These are phyloP conservation scores for Danio jaintianensis DNA, from an alignment of 2,797 vertebrate genomes.

Conservation along the genomic window DNA sequence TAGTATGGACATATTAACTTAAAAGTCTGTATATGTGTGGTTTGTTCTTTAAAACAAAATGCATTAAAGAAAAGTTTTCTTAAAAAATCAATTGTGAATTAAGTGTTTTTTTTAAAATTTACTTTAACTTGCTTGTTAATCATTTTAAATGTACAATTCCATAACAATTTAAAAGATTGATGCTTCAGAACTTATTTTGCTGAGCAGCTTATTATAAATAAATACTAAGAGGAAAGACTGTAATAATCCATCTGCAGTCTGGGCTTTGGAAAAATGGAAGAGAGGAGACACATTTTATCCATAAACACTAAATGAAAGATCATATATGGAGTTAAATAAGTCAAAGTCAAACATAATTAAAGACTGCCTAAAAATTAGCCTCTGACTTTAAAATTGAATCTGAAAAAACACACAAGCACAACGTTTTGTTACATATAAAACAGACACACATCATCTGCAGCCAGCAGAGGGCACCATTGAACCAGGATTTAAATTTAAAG, in stretches of 20 bases:
- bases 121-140: background rate
- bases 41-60: too few species aligned
- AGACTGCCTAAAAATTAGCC: background rate
- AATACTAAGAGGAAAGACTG: constrained; percentile 5
- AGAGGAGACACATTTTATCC: background rate
- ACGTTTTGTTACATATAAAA: background rate
- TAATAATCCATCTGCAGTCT: constrained; percentile 1
- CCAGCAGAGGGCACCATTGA: constrained; percentile 45
- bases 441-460: background rate
- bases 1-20: too few species aligned
- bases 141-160: background rate
- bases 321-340: background rate
- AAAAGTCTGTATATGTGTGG: too few species aligned
- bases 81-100: background rate
- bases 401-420: background rate
- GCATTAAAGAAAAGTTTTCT: too few species aligned
- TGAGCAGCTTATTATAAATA: background rate
- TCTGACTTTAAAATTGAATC: background rate
- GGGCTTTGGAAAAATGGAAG: background rate
- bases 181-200: background rate
- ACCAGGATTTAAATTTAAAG: too few species aligned
- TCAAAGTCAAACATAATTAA: background rate
- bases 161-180: background rate
- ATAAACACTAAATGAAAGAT: background rate
- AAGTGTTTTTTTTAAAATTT: too few species aligned